Evolutionary conservation across 2,888 invertebrate species (phyloP), one percentile per base, ranked within the genome.

Genomic region (Aspidapion aeneum): DNA sequence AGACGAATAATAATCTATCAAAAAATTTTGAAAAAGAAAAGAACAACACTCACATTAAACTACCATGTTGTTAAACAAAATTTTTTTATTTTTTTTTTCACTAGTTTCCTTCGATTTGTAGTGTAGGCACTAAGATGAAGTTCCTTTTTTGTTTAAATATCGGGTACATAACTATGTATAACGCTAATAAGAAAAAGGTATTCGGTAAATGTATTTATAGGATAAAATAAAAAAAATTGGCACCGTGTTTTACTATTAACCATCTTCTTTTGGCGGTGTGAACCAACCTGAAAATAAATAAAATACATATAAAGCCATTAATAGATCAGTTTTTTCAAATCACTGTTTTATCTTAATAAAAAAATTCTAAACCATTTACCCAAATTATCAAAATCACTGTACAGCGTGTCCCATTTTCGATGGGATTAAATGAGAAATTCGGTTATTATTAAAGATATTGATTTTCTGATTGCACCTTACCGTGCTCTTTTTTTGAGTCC

Each of bases 241-340:
- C 74, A 73, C 72, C 68, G n/a, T n/a, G n/a, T n/a, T 70, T 68
- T 69, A 68, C 66, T 61, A 68, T 90, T 93, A 93, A 85, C 93
- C 93, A 82, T 93, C 93, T 84, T 93, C 93, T 80, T 93, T 93
- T 22, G 93, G 93, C 61, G 93, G 93, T 75, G 93, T 93, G 80
- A 93, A 93, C 93, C 93, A 93, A 72, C 93, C 93, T 93, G 82
- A 16, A 84, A 85, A n/a, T 71, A 64, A 67, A 75, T 58, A 57
- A 57, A 18, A 60, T 21, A 54, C 1, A 22, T n/a, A n/a, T n/a
- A n/a, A n/a, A n/a, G n/a, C n/a, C n/a, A n/a, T n/a, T n/a, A n/a
- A n/a, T n/a, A n/a, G n/a, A n/a, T n/a, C n/a, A n/a, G n/a, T n/a
- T n/a, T n/a, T n/a, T n/a, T n/a, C n/a, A n/a, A n/a, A n/a, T n/a